phyloP scores from a whole-genome alignment of 1,140 invertebrate genomes.

The Drosophila athabasca region DNA sequence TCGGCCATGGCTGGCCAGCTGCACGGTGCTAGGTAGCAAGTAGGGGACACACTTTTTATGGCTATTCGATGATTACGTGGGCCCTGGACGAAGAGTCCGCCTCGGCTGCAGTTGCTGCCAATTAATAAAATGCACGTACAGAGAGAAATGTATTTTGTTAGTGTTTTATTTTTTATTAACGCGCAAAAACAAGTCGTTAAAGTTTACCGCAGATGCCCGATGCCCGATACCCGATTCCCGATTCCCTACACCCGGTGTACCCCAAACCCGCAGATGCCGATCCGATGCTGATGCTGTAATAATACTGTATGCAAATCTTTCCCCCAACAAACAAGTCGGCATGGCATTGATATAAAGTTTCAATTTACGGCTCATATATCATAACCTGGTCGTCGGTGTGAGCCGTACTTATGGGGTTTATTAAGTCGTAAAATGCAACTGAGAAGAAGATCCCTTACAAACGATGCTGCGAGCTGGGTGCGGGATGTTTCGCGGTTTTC shows the following conservation, averaged over 20 bases:
- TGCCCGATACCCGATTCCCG: not conserved
- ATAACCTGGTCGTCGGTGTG: conserved; percentile 49
- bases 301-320: conserved; percentile 78
- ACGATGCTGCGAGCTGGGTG: conserved; percentile 28
- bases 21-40: conserved; percentile 33
- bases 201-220: conserved; percentile 54
- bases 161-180: conserved; percentile 40
- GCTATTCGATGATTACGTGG: conserved; percentile 66
- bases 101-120: conserved; percentile 47
- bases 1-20: conserved; percentile 22
- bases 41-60: conserved; percentile 74
- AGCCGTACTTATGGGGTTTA: conserved; percentile 56
- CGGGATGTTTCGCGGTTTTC: conserved; percentile 19
- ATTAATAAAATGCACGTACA: conserved; percentile 61
- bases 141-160: conserved; percentile 36
- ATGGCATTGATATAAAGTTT: conserved; percentile 76
- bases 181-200: conserved; percentile 68
- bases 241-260: too few species aligned
- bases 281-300: conserved; percentile 65
- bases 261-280: too few species aligned
- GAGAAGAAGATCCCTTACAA: conserved; percentile 50
- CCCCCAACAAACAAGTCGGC: conserved; percentile 36
- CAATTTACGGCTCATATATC: conserved; percentile 81
- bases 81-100: conserved; percentile 10
- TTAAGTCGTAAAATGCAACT: conserved; percentile 67